Percentiles rank a stretch among this genome's conserved stretches.
Conservation (phyloP, 2,888 invertebrate genomes). For the Lycocerus yunnanus region DNA sequence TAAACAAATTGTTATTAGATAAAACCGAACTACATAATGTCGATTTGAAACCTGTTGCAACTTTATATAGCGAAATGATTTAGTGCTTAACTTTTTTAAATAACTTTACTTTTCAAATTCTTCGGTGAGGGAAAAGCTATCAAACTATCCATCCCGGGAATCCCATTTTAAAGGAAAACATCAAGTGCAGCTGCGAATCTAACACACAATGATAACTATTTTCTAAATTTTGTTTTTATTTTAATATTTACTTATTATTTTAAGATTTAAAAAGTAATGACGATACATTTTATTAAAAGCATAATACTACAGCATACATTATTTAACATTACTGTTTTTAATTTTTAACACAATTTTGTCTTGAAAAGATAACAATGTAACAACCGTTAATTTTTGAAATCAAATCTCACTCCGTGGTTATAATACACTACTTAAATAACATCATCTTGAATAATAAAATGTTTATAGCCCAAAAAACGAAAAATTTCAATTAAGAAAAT, state of each 20-base stretch:
- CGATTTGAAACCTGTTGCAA: background rate
- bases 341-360: background rate
- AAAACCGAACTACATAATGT: background rate
- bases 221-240: background rate
- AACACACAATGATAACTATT: background rate
- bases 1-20: background rate
- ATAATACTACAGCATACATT: background rate
- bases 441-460: background rate
- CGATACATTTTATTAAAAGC: background rate
- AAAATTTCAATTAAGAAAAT: constrained; percentile 11
- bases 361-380: background rate
- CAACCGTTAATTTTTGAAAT: background rate
- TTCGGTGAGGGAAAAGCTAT: background rate
- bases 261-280: background rate
- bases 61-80: background rate
- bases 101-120: background rate
- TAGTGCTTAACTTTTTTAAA: background rate
- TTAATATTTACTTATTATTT: background rate
- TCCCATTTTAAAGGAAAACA: background rate
- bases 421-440: background rate
- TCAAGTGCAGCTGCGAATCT: background rate
- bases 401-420: background rate
- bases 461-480: constrained; percentile 1
- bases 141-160: background rate
- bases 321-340: background rate